Evolutionary conservation across 1,140 invertebrate genomes (phyloP).

Genomic region (Mycetomoellerius zeteki): DNA sequence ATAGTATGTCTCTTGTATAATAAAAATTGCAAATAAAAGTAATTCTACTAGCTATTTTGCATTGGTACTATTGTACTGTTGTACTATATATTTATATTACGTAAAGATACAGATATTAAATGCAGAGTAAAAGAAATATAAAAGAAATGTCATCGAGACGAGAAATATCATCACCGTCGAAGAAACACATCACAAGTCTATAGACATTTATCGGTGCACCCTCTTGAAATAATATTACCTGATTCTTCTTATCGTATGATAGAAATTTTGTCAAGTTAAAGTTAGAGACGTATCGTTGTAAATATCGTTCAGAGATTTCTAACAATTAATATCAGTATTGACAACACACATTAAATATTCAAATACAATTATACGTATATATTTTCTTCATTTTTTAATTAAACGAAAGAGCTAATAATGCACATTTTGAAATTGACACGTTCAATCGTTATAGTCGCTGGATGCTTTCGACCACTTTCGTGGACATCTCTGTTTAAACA

Average conservation of each 20-base stretch:
- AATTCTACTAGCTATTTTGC: neutral
- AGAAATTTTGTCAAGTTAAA: neutral
- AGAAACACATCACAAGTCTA: neutral
- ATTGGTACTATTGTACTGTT: neutral
- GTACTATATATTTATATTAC: neutral
- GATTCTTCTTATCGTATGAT: neutral
- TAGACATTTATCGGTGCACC: neutral
- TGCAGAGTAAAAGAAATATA: neutral
- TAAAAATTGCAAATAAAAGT: neutral
- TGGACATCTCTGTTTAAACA: constrained; percentile 49
- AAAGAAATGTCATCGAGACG: neutral
- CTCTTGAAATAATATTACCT: neutral
- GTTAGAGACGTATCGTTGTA: neutral
- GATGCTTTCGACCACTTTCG: constrained; percentile 38
- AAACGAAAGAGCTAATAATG: constrained; percentile 27
- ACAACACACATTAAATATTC: neutral
- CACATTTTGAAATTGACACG: constrained; percentile 4
- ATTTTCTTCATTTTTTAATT: neutral
- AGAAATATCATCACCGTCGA: neutral
- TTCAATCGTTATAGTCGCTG: constrained; percentile 20
- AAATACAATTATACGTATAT: neutral
- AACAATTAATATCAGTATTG: neutral
- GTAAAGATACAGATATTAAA: neutral
- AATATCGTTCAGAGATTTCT: neutral
- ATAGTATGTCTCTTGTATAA: neutral